Evolutionary conservation across 2,888 invertebrate species (phyloP).

Genomic region (Halocaridina rubra): DNA sequence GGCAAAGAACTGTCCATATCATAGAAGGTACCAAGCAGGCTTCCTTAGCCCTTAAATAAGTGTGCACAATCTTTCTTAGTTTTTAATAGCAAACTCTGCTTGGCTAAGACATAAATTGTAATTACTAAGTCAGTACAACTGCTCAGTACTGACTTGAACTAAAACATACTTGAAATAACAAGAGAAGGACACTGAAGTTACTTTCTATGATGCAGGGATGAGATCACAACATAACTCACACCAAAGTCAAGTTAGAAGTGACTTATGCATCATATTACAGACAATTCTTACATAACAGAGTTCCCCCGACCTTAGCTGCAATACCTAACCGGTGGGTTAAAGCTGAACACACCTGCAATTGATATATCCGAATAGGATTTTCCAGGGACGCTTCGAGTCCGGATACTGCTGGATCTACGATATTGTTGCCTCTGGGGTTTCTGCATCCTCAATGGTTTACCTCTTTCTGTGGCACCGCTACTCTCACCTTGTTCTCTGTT

Average conservation of each 20-base stretch:
- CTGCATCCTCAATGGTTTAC: background rate
- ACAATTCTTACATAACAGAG: background rate
- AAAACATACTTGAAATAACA: too few relatives aligned
- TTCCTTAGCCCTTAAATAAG: too few relatives aligned
- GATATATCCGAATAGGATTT: conserved; percentile 2
- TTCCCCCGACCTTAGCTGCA: background rate
- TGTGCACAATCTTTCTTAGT: too few relatives aligned
- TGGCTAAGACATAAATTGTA: too few relatives aligned
- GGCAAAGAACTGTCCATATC: too few relatives aligned
- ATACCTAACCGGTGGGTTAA: too few relatives aligned
- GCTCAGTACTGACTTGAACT: too few relatives aligned
- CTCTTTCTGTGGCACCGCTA: background rate
- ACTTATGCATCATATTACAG: background rate
- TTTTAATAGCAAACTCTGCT: too few relatives aligned
- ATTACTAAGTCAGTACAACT: too few relatives aligned
- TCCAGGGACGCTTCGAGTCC: background rate
- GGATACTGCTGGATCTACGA: too few relatives aligned
- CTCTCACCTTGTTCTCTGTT: background rate
- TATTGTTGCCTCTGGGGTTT: background rate
- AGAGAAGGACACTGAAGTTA: background rate
- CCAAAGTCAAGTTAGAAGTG: background rate
- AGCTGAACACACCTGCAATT: conserved; percentile 4
- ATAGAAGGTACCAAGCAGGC: too few relatives aligned
- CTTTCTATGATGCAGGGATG: background rate
- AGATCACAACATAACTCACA: too few relatives aligned